Evolutionary conservation across 1,140 invertebrate species (phyloP).

Genomic region (Solenopsis invicta): DNA sequence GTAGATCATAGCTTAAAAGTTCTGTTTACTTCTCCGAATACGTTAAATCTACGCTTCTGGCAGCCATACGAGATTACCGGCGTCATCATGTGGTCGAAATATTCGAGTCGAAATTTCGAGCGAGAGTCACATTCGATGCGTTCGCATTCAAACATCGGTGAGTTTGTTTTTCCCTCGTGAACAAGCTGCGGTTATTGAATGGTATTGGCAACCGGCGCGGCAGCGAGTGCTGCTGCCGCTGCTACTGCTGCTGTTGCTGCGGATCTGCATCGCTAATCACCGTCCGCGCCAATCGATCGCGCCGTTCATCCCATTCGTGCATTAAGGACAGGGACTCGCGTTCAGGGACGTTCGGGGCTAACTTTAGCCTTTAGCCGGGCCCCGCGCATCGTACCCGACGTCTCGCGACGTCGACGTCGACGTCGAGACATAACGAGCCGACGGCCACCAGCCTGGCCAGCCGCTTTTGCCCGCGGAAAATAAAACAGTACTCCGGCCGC

Average conservation of each 20-base stretch:
- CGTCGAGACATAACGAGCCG: conserved; percentile 74
- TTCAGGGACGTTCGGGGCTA: conserved; percentile 85
- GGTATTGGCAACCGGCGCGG: not conserved
- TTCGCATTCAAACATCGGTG: not conserved
- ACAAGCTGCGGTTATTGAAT: conserved; percentile 72
- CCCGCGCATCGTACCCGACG: conserved; percentile 36
- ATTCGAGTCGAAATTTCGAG: conserved; percentile 24
- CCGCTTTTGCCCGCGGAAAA: conserved; percentile 80
- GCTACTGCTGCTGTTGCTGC: conserved; percentile 27
- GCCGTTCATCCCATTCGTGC: conserved; percentile 61
- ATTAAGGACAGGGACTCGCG: conserved; percentile 83
- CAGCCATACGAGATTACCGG: conserved; percentile 20
- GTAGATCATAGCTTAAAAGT: not conserved
- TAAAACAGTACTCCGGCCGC: conserved; percentile 82
- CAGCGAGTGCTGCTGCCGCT: not conserved
- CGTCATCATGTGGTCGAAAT: conserved; percentile 26
- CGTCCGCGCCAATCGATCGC: conserved; percentile 81
- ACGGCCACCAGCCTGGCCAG: conserved; percentile 69
- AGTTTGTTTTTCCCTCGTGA: not conserved
- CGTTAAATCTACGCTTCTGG: conserved; percentile 30
- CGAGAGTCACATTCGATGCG: conserved; percentile 32
- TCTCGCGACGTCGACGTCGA: conserved; percentile 66
- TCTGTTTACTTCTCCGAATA: conserved; percentile 23
- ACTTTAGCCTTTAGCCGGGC: conserved; percentile 84
- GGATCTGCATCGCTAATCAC: conserved; percentile 81